phyloP scores from a whole-genome alignment of 2,113 vertebrate genomes.

The Cynocephalus volans region DNA sequence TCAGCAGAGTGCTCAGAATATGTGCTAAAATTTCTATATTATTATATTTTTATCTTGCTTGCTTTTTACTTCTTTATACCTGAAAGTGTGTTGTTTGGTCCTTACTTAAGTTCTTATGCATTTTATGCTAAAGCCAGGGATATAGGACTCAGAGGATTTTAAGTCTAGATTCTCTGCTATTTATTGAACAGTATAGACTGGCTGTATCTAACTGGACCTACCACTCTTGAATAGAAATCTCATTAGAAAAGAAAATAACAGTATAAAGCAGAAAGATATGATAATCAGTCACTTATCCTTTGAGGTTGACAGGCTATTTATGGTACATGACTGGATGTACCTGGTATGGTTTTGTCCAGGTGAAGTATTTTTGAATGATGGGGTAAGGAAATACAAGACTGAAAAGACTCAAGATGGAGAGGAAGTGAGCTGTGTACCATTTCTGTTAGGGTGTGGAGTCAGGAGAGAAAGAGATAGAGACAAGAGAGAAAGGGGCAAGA shows the following conservation, averaged over 20 bases:
- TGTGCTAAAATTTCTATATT: background rate
- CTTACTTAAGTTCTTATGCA: background rate
- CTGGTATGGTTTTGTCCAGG: background rate
- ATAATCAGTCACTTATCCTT: background rate
- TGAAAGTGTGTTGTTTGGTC: background rate
- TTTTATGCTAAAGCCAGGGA: background rate
- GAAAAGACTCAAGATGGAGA: background rate
- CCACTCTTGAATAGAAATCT: background rate
- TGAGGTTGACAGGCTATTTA: background rate
- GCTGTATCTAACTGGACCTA: background rate
- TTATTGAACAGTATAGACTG: background rate
- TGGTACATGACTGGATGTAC: background rate
- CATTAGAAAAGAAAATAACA: background rate
- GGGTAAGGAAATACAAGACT: background rate
- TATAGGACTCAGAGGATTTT: background rate
- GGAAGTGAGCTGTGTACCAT: background rate
- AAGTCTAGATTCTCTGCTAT: background rate
- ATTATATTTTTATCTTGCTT: background rate
- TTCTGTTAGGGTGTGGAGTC: background rate
- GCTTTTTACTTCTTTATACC: background rate
- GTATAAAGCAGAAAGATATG: background rate
- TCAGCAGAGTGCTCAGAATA: background rate
- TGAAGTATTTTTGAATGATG: background rate
- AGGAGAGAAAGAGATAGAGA: background rate
- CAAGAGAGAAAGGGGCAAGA: background rate